Conservation (phyloP, 2,113 vertebrate species). For the Ophthalmolycus amberensis region DNA sequence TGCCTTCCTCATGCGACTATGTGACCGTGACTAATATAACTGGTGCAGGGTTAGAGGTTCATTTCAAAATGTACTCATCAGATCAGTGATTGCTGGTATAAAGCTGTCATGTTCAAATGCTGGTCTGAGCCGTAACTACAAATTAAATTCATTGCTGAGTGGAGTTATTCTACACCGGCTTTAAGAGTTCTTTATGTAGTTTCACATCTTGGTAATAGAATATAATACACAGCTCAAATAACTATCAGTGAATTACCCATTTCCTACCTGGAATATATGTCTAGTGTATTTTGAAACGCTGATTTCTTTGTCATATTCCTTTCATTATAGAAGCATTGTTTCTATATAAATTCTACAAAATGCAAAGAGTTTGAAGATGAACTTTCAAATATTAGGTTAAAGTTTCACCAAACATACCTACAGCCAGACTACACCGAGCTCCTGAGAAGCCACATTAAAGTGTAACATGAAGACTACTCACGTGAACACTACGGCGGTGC, state of each 20-base stretch:
- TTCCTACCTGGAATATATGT: not conserved
- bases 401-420: not conserved
- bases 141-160: constrained; percentile 4
- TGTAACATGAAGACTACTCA: too few relatives aligned
- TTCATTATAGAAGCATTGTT: too few relatives aligned
- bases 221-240: not conserved
- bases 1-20: not conserved
- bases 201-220: not conserved
- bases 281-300: not conserved
- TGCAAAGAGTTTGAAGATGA: not conserved
- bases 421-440: not conserved
- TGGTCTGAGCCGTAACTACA: not conserved
- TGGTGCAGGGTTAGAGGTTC: constrained; percentile 18
- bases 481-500: not conserved
- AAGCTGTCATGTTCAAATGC: not conserved
- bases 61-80: constrained; percentile 9
- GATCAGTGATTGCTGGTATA: not conserved
- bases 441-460: not conserved
- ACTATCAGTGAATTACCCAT: not conserved
- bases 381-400: not conserved
- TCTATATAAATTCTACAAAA: not conserved
- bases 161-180: not conserved
- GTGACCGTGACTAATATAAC: constrained; percentile 17
- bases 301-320: too few relatives aligned
- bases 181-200: not conserved